Evolutionary conservation across 2,888 invertebrate genomes (phyloP).

Genomic region (Aphrophora alni): DNA sequence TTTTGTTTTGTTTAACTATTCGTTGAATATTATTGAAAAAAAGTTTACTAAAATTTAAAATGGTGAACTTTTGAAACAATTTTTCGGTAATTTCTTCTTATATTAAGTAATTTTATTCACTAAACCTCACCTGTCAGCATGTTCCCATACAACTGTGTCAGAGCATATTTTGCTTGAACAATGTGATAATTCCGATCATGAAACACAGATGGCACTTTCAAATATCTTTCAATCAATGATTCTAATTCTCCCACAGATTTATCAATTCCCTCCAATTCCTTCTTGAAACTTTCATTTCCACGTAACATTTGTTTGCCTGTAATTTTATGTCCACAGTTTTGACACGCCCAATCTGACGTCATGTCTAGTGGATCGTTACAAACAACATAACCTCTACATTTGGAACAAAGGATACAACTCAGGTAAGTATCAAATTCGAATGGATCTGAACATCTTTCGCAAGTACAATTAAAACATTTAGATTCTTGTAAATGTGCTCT

Average conservation of each 20-base stretch:
- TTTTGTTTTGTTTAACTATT: too few relatives aligned
- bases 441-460: constrained; percentile 71
- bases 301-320: constrained; percentile 66
- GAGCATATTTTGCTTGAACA: constrained; percentile 71
- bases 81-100: too few relatives aligned
- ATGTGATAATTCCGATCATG: constrained; percentile 73
- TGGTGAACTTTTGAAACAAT: too few relatives aligned
- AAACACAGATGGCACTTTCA: constrained; percentile 60
- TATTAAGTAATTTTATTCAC: too few relatives aligned
- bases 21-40: too few relatives aligned
- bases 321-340: constrained; percentile 65
- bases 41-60: too few relatives aligned
- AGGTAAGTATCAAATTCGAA: constrained; percentile 70
- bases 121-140: constrained; percentile 37
- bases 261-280: constrained; percentile 64
- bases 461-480: constrained; percentile 74
- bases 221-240: constrained; percentile 67
- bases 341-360: constrained; percentile 69
- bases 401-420: constrained; percentile 66
- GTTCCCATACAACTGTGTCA: constrained; percentile 65
- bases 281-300: constrained; percentile 67
- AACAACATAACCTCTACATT: constrained; percentile 66
- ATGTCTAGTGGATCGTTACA: constrained; percentile 68
- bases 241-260: constrained; percentile 66
- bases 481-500: constrained; percentile 65